Conservation (phyloP, 2,113 vertebrate species). For the Paramisgurnus dabryanus region DNA sequence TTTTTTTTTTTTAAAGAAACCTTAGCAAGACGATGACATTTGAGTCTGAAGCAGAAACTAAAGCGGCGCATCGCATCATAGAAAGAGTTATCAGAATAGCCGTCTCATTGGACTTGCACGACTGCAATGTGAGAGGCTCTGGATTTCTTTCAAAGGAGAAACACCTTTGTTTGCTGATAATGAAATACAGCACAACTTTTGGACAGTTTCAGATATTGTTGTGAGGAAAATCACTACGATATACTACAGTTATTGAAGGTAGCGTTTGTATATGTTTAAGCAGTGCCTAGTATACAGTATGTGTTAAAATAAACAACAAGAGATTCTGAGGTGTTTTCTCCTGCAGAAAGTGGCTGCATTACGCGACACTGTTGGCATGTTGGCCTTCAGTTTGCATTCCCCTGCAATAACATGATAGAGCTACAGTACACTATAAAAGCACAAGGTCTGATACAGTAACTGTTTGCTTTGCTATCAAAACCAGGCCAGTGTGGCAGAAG, state of each 20-base stretch:
- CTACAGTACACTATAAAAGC: neutral
- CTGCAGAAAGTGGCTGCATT: neutral
- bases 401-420: constrained; percentile 6
- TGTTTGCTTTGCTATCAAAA: constrained; percentile 1
- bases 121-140: constrained; percentile 47
- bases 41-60: constrained; percentile 71
- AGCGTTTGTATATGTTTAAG: neutral
- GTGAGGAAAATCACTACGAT: neutral
- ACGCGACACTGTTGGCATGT: constrained; percentile 7
- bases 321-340: constrained; percentile 10
- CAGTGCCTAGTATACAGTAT: constrained; percentile 7
- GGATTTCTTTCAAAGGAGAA: constrained; percentile 38
- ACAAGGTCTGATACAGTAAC: constrained; percentile 7
- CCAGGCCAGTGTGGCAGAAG: too few species aligned
- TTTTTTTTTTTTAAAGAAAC: constrained; percentile 69
- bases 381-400: constrained; percentile 29
- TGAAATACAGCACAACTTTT: constrained; percentile 32
- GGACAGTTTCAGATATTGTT: constrained; percentile 7
- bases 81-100: constrained; percentile 67
- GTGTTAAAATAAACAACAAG: neutral
- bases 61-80: constrained; percentile 69
- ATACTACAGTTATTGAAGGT: neutral
- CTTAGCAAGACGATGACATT: constrained; percentile 77
- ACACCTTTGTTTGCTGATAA: constrained; percentile 51
- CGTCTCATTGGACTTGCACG: constrained; percentile 61